Percentiles rank a stretch among this genome's conserved stretches.
Conservation (phyloP, 2,113 vertebrate genomes). For the Tympanuchus pallidicinctus region DNA sequence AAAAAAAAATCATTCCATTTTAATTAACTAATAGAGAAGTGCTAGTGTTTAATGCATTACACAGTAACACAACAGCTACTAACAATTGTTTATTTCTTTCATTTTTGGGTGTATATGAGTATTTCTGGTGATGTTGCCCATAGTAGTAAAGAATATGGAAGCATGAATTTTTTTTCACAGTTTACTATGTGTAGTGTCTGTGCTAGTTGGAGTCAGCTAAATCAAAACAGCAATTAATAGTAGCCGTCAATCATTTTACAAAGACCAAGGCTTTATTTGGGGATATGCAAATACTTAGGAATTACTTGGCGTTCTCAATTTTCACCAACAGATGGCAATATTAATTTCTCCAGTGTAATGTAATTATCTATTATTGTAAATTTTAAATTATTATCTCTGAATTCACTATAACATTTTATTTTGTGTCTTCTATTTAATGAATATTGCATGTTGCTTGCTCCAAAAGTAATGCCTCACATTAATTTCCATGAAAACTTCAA, state of each 20-base stretch:
- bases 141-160: neutral
- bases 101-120: rapidly evolving
- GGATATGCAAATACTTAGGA: neutral
- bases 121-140: neutral
- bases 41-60: neutral
- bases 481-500: too few species aligned
- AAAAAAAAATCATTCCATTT: neutral
- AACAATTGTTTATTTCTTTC: neutral
- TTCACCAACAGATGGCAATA: slow-evolving; percentile 91
- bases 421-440: neutral
- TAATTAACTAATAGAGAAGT: neutral
- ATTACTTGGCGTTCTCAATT: slow-evolving; percentile 14
- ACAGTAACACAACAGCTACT: neutral
- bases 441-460: neutral
- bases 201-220: neutral
- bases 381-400: neutral
- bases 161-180: neutral
- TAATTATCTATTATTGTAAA: neutral
- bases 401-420: neutral
- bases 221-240: neutral
- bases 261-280: neutral
- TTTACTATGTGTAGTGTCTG: neutral
- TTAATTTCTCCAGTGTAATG: slow-evolving; percentile 70
- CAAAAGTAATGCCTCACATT: too few species aligned
- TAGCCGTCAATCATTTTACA: neutral